Percentiles rank a stretch among this genome's conserved stretches.
phyloP scores from a whole-genome alignment of 2,113 vertebrate species.

The Odobenus rosmarus region DNA sequence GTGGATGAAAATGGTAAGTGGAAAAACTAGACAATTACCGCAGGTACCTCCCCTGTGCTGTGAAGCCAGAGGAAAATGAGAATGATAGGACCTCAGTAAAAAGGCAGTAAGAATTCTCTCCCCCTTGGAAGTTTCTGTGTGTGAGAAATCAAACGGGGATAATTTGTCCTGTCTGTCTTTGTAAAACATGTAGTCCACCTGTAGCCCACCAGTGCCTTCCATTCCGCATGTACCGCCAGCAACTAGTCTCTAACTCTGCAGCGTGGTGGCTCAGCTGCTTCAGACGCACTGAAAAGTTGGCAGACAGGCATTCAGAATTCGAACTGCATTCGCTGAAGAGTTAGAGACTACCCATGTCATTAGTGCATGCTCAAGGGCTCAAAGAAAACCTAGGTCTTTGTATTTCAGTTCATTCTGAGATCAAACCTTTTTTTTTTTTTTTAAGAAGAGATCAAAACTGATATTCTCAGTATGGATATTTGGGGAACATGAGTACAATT shows the following conservation, averaged over 20 bases:
- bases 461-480: conserved; percentile 26
- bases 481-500: conserved; percentile 40
- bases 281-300: conserved; percentile 61
- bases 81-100: conserved; percentile 55
- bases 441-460: conserved; percentile 52
- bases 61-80: conserved; percentile 30
- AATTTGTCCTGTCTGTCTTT: conserved; percentile 54
- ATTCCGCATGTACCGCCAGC: conserved; percentile 82
- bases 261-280: conserved; percentile 76
- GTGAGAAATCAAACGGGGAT: conserved; percentile 61
- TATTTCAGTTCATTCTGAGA: conserved; percentile 85
- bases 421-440: conserved; percentile 65
- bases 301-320: conserved; percentile 64
- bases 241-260: conserved; percentile 81
- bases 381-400: conserved; percentile 60
- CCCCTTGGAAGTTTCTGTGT: conserved; percentile 57
- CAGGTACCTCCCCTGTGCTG: neutral
- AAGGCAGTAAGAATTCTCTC: conserved; percentile 55
- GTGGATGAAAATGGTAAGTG: conserved; percentile 95
- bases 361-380: conserved; percentile 79
- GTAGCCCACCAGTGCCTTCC: conserved; percentile 73
- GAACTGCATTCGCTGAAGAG: conserved; percentile 76
- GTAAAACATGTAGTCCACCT: conserved; percentile 44
- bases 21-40: neutral
- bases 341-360: conserved; percentile 77